Evolutionary conservation across 2,113 vertebrate species (phyloP).

Genomic region (Sclerurus mexicanus): DNA sequence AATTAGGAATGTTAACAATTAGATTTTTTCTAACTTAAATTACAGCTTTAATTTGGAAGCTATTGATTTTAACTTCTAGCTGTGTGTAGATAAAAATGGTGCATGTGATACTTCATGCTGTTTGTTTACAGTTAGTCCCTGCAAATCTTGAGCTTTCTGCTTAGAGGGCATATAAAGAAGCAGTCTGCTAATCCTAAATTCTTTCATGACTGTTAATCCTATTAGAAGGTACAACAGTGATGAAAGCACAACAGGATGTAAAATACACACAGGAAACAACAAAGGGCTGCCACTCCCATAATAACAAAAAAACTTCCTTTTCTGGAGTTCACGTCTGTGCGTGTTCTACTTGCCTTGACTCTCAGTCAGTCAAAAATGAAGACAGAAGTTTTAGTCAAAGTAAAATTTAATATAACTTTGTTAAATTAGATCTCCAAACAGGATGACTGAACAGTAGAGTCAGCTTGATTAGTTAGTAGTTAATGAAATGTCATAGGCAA

Average conservation of each 20-base stretch:
- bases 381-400: background rate
- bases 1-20: background rate
- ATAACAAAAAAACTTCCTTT: background rate
- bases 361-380: background rate
- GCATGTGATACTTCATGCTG: background rate
- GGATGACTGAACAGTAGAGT: background rate
- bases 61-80: background rate
- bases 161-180: background rate
- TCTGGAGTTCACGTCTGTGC: background rate
- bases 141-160: background rate
- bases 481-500: background rate
- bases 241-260: background rate
- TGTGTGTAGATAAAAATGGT: background rate
- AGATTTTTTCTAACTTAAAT: background rate
- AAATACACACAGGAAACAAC: background rate
- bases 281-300: background rate
- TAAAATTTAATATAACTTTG: background rate
- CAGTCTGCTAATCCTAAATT: background rate
- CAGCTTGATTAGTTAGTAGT: background rate
- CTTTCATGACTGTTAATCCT: conserved; percentile 7
- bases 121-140: background rate
- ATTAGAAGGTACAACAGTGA: background rate
- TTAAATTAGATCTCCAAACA: background rate
- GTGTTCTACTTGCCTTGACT: background rate
- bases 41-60: background rate